phyloP scores from a whole-genome alignment of 2,113 vertebrate species.

The Erinaceus europaeus region DNA sequence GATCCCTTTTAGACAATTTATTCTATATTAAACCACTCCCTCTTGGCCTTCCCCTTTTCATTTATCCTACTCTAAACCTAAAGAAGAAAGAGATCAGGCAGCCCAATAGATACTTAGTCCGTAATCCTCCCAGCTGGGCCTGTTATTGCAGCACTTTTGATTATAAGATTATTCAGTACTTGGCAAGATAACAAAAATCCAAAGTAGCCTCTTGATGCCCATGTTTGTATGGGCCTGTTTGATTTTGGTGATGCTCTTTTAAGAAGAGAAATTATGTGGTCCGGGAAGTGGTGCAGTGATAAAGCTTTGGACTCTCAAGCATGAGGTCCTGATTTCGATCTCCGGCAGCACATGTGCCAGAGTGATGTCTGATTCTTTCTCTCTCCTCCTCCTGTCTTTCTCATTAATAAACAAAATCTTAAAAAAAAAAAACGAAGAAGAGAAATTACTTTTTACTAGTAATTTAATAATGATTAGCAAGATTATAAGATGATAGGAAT shows the following conservation, averaged over 20 bases:
- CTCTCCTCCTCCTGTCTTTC: too few relatives aligned
- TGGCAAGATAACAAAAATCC: conserved; percentile 61
- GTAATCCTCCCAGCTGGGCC: conserved; percentile 63
- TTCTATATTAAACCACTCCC: conserved; percentile 76
- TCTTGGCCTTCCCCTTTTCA: conserved; percentile 54
- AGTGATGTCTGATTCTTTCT: too few relatives aligned
- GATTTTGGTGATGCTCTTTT: background rate
- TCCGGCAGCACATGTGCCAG: too few relatives aligned
- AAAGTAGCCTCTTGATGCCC: conserved; percentile 3
- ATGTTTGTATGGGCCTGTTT: conserved; percentile 13
- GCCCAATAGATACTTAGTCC: conserved; percentile 63
- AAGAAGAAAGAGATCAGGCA: conserved; percentile 73
- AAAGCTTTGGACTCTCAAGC: too few relatives aligned
- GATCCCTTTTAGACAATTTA: conserved; percentile 78
- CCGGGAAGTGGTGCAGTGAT: too few relatives aligned
- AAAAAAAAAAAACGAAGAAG: too few relatives aligned
- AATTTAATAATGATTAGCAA: too few relatives aligned
- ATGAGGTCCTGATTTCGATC: too few relatives aligned
- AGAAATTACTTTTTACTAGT: too few relatives aligned
- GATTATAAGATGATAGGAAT: too few relatives aligned
- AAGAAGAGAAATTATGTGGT: conserved; percentile 26
- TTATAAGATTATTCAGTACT: conserved; percentile 71
- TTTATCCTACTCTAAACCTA: conserved; percentile 69
- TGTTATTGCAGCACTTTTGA: conserved; percentile 69
- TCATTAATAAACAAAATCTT: too few relatives aligned